A percentile compares a stretch with the other conserved stretches of the same genome.
Conservation (phyloP, 1,140 invertebrate genomes). For the Diachasmimorpha longicaudata region DNA sequence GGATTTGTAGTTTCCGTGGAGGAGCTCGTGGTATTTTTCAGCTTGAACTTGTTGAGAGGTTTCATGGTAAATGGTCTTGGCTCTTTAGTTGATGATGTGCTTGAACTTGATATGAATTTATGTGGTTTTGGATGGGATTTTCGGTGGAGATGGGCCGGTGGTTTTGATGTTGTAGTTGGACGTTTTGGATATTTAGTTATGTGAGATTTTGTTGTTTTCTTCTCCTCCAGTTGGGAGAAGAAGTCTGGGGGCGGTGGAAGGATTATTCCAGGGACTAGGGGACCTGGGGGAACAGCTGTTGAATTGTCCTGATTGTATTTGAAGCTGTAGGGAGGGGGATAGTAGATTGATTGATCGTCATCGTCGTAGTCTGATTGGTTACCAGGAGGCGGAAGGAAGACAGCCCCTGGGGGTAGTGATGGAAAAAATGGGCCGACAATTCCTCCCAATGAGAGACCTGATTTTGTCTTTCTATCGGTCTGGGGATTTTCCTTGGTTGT, state of each 20-base stretch:
- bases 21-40: slow-evolving; percentile 19
- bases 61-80: slow-evolving; percentile 39
- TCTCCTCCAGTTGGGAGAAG: slow-evolving; percentile 71
- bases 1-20: neutral
- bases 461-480: slow-evolving; percentile 25
- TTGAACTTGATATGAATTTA: slow-evolving; percentile 50
- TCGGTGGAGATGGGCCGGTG: slow-evolving; percentile 41
- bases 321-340: slow-evolving; percentile 88
- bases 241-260: slow-evolving; percentile 86
- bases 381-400: slow-evolving; percentile 72
- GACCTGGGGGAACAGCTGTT: slow-evolving; percentile 79
- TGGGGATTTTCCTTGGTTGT: slow-evolving; percentile 23
- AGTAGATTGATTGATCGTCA: slow-evolving; percentile 87
- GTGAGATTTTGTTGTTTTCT: slow-evolving; percentile 41
- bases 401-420: slow-evolving; percentile 70
- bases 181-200: slow-evolving; percentile 48
- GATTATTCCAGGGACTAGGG: slow-evolving; percentile 85
- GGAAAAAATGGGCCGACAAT: slow-evolving; percentile 68
- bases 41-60: slow-evolving; percentile 35
- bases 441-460: slow-evolving; percentile 36
- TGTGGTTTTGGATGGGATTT: slow-evolving; percentile 56
- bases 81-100: slow-evolving; percentile 34
- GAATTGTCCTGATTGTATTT: slow-evolving; percentile 80
- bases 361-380: slow-evolving; percentile 79
- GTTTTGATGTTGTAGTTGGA: slow-evolving; percentile 52